Percentiles rank a stretch among this genome's conserved stretches.
Evolutionary conservation across 2,113 vertebrate genomes (phyloP).

Genomic region (Mormyrus lacerda): DNA sequence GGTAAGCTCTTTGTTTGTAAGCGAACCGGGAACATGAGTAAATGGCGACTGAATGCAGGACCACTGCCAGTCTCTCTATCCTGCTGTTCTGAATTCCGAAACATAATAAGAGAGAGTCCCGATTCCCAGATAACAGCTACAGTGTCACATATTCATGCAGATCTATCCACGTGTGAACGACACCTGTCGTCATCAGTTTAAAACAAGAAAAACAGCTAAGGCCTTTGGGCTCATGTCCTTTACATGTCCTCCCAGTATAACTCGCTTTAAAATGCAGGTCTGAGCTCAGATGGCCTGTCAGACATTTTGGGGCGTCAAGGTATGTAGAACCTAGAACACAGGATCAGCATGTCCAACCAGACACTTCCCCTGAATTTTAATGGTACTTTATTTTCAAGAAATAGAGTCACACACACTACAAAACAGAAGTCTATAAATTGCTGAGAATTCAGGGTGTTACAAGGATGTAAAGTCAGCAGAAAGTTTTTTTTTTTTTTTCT

Average conservation of each 20-base stretch:
- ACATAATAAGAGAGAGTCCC: background rate
- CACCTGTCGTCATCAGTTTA: background rate
- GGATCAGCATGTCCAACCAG: background rate
- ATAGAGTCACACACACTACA: background rate
- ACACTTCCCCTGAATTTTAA: background rate
- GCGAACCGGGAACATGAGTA: background rate
- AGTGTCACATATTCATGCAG: background rate
- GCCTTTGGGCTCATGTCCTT: background rate
- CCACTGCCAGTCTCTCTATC: conserved; percentile 8
- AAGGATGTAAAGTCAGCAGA: background rate
- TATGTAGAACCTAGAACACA: background rate
- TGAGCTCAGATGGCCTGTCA: background rate
- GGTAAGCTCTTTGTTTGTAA: background rate
- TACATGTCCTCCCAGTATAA: background rate
- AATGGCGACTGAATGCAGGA: background rate
- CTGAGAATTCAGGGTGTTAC: background rate
- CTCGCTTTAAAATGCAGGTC: background rate
- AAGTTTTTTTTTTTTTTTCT: background rate
- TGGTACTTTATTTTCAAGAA: background rate
- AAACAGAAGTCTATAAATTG: background rate
- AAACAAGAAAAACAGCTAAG: background rate
- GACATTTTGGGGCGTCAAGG: background rate
- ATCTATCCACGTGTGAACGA: background rate
- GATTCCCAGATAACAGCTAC: background rate
- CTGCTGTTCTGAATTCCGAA: background rate